These are phyloP conservation scores for Bagarius yarrelli DNA, from an alignment of 2,113 vertebrate genomes.

Conservation along the genomic window DNA sequence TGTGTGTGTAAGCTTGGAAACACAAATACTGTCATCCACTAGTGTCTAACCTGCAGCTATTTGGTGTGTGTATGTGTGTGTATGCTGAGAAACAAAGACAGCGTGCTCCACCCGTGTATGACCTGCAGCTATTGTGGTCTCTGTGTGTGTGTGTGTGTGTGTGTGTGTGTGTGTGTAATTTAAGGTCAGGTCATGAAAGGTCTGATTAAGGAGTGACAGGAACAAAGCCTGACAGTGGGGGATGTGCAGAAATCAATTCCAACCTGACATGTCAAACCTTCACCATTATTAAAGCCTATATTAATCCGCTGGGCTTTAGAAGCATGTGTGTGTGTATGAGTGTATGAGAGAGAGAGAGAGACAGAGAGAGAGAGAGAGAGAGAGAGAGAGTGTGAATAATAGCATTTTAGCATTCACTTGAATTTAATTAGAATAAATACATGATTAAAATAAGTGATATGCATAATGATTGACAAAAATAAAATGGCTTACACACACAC, in stretches of 20 bases:
- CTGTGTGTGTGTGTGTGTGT: slow-evolving; percentile 9
- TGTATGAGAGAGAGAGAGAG: not conserved
- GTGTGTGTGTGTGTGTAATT: not conserved
- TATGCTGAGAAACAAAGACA: not conserved
- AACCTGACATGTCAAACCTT: slow-evolving; percentile 10
- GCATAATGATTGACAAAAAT: too few relatives aligned
- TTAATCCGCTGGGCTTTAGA: not conserved
- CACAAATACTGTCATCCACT: not conserved
- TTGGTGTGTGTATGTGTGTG: not conserved
- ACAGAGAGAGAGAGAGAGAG: not conserved
- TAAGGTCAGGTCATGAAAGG: slow-evolving; percentile 17
- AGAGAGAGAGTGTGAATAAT: not conserved
- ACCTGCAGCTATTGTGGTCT: slow-evolving; percentile 14
- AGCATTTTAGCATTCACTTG: not conserved
- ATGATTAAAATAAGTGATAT: too few relatives aligned
- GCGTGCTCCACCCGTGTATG: not conserved
- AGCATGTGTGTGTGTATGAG: not conserved
- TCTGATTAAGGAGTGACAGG: slow-evolving; percentile 10
- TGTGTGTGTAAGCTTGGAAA: slow-evolving; percentile 39
- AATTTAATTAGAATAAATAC: too few relatives aligned
- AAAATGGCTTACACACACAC: too few relatives aligned
- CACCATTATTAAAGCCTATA: not conserved
- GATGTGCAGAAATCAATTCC: slow-evolving; percentile 20
- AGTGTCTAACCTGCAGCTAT: not conserved
- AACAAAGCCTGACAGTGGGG: not conserved